Base-by-base conservation (phyloP, 2,888 invertebrate species). In the Netelia inedita region DNA sequence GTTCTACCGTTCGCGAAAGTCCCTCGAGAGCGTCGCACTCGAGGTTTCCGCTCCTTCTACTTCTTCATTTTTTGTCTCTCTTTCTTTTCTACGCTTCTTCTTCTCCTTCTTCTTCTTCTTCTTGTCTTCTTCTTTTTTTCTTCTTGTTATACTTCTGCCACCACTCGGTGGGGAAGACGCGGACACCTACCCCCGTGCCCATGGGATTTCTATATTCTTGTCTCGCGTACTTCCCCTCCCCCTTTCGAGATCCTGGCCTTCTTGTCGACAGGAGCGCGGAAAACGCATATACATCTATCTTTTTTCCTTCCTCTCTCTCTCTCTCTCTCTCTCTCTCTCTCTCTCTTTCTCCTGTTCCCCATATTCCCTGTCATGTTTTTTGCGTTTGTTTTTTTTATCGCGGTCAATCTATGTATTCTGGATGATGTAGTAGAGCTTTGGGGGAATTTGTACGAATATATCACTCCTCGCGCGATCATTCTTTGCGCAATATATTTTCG, bases 351-450 rank as follows among this genome's bases (percentile, higher is more conserved):
- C 43, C 72, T 14, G 16, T 2, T 35, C 16, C 57, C 35, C 16
- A 41, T 55, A 65, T 66, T 66, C 73, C 65, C 55, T 35, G 16
- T 69, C 53, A 46, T 50, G 57, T 71, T 53, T 69, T 63, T 78
- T 61, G 21, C 46, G 23, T 72, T 59, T 61, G 74, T 50, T 68
- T 68, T 16, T 72, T 50, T 50, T 74, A 71, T 82, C 65, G 69
- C 55, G 79, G 50, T 79, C 85, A 82, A 85, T 85, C 85, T 79
- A 85, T 85, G 85, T 69, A 79, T 82, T 72, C 85, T 66, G 53
- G 16, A 71, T 71, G 69, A 78, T 78, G 50, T 35, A 19, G 63
- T 50, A 74, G 53, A 53, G 68, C 78, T 82, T 71, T 35, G 23
- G 68, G 61, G 74, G 69, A 65, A 81, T 85, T 85, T 74, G 65